phyloP scores from a whole-genome alignment of 2,113 vertebrate genomes.

The Rattus norvegicus region DNA sequence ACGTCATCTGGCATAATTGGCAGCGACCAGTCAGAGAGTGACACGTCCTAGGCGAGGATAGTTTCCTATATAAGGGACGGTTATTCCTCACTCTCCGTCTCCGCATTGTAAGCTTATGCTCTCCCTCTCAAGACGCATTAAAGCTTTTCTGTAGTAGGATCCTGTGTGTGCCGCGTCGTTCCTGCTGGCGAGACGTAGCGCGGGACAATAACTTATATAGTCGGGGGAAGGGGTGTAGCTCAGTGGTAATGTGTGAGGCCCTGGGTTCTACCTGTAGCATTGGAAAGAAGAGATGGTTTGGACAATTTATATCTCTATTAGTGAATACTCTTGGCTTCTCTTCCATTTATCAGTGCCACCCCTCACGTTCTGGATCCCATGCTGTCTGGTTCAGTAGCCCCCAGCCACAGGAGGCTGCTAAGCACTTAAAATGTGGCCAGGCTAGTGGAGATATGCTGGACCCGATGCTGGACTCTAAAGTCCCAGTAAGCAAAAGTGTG shows the following conservation, averaged over 20 bases:
- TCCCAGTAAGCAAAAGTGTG: background rate
- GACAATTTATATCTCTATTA: background rate
- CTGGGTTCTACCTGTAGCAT: background rate
- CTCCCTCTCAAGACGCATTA: too few species aligned
- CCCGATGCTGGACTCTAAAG: background rate
- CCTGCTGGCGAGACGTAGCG: too few species aligned
- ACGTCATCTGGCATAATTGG: too few species aligned
- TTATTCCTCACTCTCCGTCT: too few species aligned
- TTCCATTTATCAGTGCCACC: background rate
- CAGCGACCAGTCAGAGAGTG: too few species aligned
- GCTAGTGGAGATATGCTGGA: too few species aligned
- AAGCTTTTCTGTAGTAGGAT: too few species aligned
- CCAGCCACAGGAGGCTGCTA: background rate
- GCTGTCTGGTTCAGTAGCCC: background rate
- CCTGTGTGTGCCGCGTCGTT: too few species aligned
- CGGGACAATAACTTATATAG: background rate
- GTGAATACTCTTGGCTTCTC: background rate
- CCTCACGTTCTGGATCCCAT: background rate
- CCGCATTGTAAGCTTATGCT: too few species aligned
- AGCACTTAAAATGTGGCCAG: background rate
- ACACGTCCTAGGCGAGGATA: too few species aligned
- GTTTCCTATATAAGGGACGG: too few species aligned
- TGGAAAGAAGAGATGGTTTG: background rate
- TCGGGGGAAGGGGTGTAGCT: background rate
- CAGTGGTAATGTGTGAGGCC: background rate